These are phyloP conservation scores for Chelonus formosanus DNA, from an alignment of 2,888 invertebrate species.

Conservation along the genomic window DNA sequence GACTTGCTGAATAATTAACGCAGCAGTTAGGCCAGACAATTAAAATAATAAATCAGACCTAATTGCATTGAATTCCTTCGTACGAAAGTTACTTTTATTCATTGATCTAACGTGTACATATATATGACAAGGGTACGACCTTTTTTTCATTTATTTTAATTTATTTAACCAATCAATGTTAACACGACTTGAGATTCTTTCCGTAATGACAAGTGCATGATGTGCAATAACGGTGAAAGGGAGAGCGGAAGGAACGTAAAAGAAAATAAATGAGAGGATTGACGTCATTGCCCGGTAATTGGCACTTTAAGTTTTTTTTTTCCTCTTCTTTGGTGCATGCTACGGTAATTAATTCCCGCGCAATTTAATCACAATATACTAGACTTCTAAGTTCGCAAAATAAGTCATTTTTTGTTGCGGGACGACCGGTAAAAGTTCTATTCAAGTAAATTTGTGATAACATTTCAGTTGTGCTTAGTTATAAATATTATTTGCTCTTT, in stretches of 20 bases:
- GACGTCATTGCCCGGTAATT: slow-evolving; percentile 35
- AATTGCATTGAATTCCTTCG: slow-evolving; percentile 40
- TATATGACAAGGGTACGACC: neutral
- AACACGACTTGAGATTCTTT: slow-evolving; percentile 8
- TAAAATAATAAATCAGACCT: slow-evolving; percentile 44
- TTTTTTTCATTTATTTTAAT: slow-evolving; percentile 7
- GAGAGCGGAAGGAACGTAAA: slow-evolving; percentile 20
- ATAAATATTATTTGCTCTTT: too few species aligned
- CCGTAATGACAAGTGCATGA: slow-evolving; percentile 13
- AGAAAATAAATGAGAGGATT: slow-evolving; percentile 17
- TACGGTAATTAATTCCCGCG: slow-evolving; percentile 21
- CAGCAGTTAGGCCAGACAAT: slow-evolving; percentile 37
- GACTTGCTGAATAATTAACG: slow-evolving; percentile 39
- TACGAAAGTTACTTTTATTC: slow-evolving; percentile 23
- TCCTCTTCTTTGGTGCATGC: slow-evolving; percentile 20
- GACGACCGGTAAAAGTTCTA: too few species aligned
- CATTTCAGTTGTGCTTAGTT: too few species aligned
- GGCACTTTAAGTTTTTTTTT: slow-evolving; percentile 33
- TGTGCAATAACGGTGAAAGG: slow-evolving; percentile 11
- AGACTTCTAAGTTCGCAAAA: neutral
- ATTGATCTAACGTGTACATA: slow-evolving; percentile 7
- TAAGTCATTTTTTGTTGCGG: neutral
- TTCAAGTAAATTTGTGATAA: neutral
- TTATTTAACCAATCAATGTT: slow-evolving; percentile 28
- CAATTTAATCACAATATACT: slow-evolving; percentile 17